Conservation (phyloP, 2,888 invertebrate species). For the Halictus ligatus region DNA sequence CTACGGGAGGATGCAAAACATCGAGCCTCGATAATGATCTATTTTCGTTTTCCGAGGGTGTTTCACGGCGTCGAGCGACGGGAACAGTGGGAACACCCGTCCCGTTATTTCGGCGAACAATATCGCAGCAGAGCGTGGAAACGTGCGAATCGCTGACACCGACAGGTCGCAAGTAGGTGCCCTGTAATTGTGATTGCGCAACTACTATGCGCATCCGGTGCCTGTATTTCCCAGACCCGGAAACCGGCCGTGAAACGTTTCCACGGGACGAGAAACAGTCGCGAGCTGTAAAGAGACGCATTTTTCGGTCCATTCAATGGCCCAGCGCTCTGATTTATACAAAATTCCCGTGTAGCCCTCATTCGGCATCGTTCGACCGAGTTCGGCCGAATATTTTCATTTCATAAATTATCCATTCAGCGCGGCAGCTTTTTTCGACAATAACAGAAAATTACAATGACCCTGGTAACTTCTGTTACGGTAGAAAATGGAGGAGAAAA, state of each 20-base stretch:
- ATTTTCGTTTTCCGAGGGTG: neutral
- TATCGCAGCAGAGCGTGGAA: conserved; percentile 37
- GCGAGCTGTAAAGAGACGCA: neutral
- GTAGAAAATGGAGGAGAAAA: neutral
- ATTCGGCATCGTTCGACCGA: neutral
- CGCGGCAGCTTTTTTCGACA: neutral
- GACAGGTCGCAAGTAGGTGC: conserved; percentile 46
- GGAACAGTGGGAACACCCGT: conserved; percentile 35
- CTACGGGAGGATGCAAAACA: neutral
- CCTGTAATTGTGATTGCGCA: conserved; percentile 50
- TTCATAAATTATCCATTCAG: conserved; percentile 5
- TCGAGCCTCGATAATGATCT: neutral
- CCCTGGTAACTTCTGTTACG: neutral
- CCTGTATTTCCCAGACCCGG: conserved; percentile 45
- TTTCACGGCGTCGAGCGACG: conserved; percentile 17
- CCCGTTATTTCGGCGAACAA: conserved; percentile 52
- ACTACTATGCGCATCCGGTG: conserved; percentile 53
- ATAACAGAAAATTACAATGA: neutral
- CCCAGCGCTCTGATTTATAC: conserved; percentile 3
- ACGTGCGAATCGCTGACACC: conserved; percentile 55
- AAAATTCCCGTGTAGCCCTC: neutral
- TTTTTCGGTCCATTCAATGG: conserved; percentile 17
- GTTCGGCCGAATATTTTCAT: neutral
- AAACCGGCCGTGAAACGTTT: conserved; percentile 42
- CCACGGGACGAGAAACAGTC: conserved; percentile 9